These are phyloP conservation scores for Hemaris fuciformis DNA, from an alignment of 2,888 invertebrate genomes.

Conservation along the genomic window DNA sequence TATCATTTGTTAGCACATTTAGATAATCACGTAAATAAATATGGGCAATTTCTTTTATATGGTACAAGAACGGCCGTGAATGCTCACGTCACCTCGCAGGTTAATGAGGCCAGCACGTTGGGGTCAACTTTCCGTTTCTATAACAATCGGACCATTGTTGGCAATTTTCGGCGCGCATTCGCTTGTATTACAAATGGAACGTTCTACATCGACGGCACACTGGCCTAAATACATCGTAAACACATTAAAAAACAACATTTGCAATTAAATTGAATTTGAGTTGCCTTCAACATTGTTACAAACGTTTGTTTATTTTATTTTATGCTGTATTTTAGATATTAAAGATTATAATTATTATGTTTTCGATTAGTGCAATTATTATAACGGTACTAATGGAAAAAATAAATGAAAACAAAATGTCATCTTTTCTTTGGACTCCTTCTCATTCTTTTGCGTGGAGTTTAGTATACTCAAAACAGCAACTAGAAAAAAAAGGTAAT, in stretches of 20 bases:
- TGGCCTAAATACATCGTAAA: slow-evolving; percentile 30
- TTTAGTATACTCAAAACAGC: no score
- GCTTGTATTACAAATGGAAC: slow-evolving; percentile 35
- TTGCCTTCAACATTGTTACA: neutral
- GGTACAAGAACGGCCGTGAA: neutral
- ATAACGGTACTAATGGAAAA: no score
- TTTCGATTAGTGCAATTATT: no score
- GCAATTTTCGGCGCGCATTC: slow-evolving; percentile 39
- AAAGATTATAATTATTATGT: no score
- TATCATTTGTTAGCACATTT: neutral
- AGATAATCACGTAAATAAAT: neutral
- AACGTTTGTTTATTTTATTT: no score
- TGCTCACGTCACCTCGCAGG: neutral
- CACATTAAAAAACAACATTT: neutral
- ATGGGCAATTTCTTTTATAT: neutral
- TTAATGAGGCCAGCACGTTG: slow-evolving; percentile 38
- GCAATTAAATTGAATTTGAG: neutral
- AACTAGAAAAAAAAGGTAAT: no score
- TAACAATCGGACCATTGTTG: slow-evolving; percentile 48
- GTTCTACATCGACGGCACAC: slow-evolving; percentile 28
- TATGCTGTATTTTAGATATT: no score
- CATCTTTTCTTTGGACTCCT: no score
- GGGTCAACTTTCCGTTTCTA: slow-evolving; percentile 36
- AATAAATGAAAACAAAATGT: no score
- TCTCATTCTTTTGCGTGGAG: no score